phyloP scores from a whole-genome alignment of 2,113 vertebrate species.

The Bettongia penicillata region DNA sequence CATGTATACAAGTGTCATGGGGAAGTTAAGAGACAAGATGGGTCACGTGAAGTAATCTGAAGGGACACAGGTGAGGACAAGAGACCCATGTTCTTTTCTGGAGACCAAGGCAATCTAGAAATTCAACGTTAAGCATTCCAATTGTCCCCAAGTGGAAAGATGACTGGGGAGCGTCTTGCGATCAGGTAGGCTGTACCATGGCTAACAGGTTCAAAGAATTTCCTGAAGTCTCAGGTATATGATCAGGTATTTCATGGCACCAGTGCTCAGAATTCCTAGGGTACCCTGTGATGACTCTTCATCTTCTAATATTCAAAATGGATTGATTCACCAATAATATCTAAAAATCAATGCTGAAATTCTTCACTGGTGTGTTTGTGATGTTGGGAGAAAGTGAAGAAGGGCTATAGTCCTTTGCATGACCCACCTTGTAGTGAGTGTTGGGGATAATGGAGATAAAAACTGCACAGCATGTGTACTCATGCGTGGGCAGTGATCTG shows the following conservation, averaged over 20 bases:
- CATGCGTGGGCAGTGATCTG: neutral
- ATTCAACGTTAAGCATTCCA: neutral
- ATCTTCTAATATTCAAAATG: conserved; percentile 47
- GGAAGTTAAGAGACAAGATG: neutral
- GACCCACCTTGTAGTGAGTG: neutral
- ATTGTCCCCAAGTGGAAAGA: neutral
- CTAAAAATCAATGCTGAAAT: conserved; percentile 31
- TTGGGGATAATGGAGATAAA: neutral
- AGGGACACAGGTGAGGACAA: neutral
- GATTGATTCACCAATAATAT: conserved; percentile 37
- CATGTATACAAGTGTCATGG: neutral
- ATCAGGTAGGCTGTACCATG: neutral
- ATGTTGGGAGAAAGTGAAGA: neutral
- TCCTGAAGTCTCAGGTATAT: neutral
- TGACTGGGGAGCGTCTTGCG: neutral
- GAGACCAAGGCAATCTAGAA: neutral
- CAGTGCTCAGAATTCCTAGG: neutral
- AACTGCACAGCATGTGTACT: neutral
- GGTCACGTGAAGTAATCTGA: neutral
- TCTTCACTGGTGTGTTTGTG: neutral
- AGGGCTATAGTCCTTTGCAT: neutral
- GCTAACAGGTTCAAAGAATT: neutral
- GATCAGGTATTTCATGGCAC: neutral
- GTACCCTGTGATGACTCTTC: conserved; percentile 13
- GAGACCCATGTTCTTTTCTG: neutral